These are phyloP conservation scores for Megamerina dolium DNA, from an alignment of 2,888 invertebrate species.

Conservation along the genomic window DNA sequence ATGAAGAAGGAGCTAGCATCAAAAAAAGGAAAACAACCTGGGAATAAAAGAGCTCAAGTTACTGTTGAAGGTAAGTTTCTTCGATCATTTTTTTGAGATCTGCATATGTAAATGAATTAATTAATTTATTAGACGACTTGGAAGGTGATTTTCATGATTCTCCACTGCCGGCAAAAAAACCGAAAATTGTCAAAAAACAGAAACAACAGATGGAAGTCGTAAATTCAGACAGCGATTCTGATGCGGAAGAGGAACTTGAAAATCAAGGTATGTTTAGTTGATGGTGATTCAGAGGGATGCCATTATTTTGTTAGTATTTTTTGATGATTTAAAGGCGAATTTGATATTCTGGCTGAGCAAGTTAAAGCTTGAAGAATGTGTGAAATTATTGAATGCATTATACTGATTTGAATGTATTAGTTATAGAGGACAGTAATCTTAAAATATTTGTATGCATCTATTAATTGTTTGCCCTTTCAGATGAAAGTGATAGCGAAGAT, in stretches of 20 bases:
- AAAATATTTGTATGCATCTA: slow-evolving; percentile 10
- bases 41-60: slow-evolving; percentile 6
- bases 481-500: slow-evolving; percentile 21
- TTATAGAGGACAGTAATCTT: background rate
- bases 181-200: slow-evolving; percentile 26
- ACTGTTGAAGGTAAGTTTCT: slow-evolving; percentile 25
- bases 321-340: slow-evolving; percentile 62
- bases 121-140: slow-evolving; percentile 26
- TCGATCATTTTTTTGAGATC: too few species aligned
- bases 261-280: slow-evolving; percentile 12
- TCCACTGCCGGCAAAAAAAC: slow-evolving; percentile 13
- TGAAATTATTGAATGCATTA: slow-evolving; percentile 28
- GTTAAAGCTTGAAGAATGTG: slow-evolving; percentile 29
- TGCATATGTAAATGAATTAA: too few species aligned
- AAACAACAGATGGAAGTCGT: slow-evolving; percentile 33
- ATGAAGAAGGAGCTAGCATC: slow-evolving; percentile 60
- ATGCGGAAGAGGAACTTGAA: slow-evolving; percentile 21
- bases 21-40: slow-evolving; percentile 52
- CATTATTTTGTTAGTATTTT: background rate
- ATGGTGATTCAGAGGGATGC: background rate
- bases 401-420: background rate
- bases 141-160: slow-evolving; percentile 34
- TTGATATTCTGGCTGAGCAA: slow-evolving; percentile 49
- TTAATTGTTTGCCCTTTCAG: slow-evolving; percentile 8
- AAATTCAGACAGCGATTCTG: slow-evolving; percentile 34